phyloP scores from a whole-genome alignment of 2,797 vertebrate genomes.

The Moxostoma hubbsi region DNA sequence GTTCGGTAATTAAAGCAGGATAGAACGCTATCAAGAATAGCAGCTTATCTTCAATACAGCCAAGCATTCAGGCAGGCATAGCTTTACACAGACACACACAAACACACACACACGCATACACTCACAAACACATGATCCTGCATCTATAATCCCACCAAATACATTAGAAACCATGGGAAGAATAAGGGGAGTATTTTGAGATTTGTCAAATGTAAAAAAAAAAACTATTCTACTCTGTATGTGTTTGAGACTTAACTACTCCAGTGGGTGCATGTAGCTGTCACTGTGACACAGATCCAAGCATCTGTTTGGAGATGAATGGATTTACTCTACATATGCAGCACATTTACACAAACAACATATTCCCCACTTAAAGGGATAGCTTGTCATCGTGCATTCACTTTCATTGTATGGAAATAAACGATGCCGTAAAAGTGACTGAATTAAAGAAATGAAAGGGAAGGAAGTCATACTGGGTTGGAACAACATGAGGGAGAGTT shows the following conservation, averaged over 20 bases:
- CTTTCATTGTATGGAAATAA: no score
- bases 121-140: constrained; percentile 20
- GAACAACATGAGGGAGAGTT: no score
- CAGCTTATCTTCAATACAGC: constrained; percentile 82
- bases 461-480: no score
- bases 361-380: constrained; percentile 67
- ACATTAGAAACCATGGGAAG: constrained; percentile 5
- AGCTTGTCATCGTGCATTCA: no score
- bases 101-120: constrained; percentile 17
- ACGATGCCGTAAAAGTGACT: no score
- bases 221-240: not conserved
- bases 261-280: not conserved
- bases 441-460: no score
- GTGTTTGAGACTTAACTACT: not conserved
- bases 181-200: constrained; percentile 14
- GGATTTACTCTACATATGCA: not conserved
- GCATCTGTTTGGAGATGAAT: constrained; percentile 25
- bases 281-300: constrained; percentile 12
- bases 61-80: constrained; percentile 71
- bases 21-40: constrained; percentile 81
- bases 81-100: constrained; percentile 48
- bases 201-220: constrained; percentile 20
- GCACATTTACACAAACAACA: constrained; percentile 55
- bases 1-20: constrained; percentile 82
- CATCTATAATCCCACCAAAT: constrained; percentile 36